Conservation (phyloP, 2,888 invertebrate species). For the Hypercompe scribonia region DNA sequence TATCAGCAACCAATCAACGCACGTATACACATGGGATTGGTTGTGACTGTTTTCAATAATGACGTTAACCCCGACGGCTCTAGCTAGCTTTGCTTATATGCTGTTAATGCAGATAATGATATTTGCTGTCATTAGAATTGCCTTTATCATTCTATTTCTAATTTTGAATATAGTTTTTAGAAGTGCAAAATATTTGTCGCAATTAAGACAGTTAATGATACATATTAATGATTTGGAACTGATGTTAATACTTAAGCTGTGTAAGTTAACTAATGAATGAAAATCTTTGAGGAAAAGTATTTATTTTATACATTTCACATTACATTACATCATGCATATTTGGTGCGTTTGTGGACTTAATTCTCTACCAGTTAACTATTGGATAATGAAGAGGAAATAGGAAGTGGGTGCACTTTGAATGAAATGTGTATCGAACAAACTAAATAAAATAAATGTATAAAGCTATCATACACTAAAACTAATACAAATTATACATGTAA, state of each 20-base stretch:
- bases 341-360: too few relatives aligned
- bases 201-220: neutral
- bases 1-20: slow-evolving; percentile 31
- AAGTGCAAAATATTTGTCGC: too few relatives aligned
- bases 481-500: too few relatives aligned
- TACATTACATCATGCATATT: too few relatives aligned
- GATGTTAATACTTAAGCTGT: neutral
- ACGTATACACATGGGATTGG: slow-evolving; percentile 24
- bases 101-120: neutral
- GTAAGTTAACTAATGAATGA: neutral
- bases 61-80: slow-evolving; percentile 29
- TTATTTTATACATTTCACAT: too few relatives aligned
- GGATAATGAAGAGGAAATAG: too few relatives aligned
- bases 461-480: too few relatives aligned
- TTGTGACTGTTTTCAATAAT: slow-evolving; percentile 46
- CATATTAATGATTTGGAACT: neutral
- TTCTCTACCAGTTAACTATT: too few relatives aligned
- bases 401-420: too few relatives aligned
- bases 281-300: too few relatives aligned
- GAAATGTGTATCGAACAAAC: too few relatives aligned
- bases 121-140: neutral
- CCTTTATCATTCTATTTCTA: neutral
- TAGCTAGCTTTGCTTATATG: slow-evolving; percentile 21
- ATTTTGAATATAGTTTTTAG: neutral
- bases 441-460: too few relatives aligned